Percentiles rank a stretch among this genome's conserved stretches.
Evolutionary conservation across 2,797 vertebrate genomes (phyloP).

Genomic region (Chromobotia macracanthus): DNA sequence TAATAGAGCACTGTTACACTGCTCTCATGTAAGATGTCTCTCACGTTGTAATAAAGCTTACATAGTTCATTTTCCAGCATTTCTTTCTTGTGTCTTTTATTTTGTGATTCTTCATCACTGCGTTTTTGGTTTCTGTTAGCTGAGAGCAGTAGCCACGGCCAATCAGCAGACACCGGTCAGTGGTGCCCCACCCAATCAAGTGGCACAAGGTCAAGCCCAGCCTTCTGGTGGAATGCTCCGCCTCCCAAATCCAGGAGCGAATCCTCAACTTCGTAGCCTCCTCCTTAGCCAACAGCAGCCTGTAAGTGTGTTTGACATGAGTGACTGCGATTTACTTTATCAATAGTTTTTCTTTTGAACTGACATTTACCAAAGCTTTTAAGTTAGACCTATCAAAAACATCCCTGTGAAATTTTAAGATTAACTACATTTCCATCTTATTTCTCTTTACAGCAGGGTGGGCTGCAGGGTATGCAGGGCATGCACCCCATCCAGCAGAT

Average conservation of each 20-base stretch:
- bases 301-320: constrained; percentile 71
- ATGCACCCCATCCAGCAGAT: constrained; percentile 86
- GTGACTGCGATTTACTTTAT: neutral
- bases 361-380: no score
- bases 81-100: neutral
- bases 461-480: constrained; percentile 83
- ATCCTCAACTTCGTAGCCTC: constrained; percentile 90
- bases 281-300: constrained; percentile 91
- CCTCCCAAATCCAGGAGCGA: constrained; percentile 89
- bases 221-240: constrained; percentile 82
- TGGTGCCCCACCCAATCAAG: constrained; percentile 80
- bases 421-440: neutral
- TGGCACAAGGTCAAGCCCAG: constrained; percentile 76
- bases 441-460: constrained; percentile 73
- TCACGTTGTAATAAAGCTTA: neutral
- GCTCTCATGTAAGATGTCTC: neutral
- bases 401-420: constrained; percentile 41
- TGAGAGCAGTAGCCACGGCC: constrained; percentile 77
- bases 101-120: constrained; percentile 17
- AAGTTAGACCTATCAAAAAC: neutral
- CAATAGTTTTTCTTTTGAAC: constrained; percentile 36
- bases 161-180: constrained; percentile 74
- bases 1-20: neutral
- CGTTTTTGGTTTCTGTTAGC: constrained; percentile 49
- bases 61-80: constrained; percentile 2